phyloP scores from a whole-genome alignment of 2,888 invertebrate species.

The Plemyria rubiginata region DNA sequence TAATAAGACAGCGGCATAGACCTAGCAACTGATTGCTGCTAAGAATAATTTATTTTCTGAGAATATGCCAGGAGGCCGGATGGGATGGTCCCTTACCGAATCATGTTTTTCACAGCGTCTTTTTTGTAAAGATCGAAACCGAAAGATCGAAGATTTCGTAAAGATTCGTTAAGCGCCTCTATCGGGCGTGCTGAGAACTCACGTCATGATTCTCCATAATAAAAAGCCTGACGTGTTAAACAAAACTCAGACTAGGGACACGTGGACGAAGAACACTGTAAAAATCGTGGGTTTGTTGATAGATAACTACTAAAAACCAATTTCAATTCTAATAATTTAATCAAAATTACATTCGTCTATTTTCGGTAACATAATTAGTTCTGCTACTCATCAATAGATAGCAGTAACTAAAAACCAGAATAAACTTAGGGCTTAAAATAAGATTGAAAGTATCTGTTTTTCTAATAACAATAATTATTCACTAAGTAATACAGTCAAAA shows the following conservation, averaged over 20 bases:
- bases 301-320: not conserved
- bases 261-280: not conserved
- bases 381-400: conserved; percentile 36
- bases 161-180: no score
- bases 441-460: not conserved
- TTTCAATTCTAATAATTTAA: not conserved
- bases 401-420: conserved; percentile 6
- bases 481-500: conserved; percentile 10
- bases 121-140: no score
- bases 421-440: not conserved
- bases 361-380: conserved; percentile 34
- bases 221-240: no score
- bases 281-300: not conserved
- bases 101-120: no score
- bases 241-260: no score
- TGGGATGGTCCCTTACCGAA: not conserved
- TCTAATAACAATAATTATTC: not conserved
- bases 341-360: not conserved
- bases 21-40: no score
- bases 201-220: no score
- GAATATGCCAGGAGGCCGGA: not conserved
- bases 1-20: no score
- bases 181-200: no score
- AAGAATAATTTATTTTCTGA: not conserved
- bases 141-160: no score